Evolutionary conservation across 2,888 invertebrate species (phyloP), one percentile per base, ranked within the genome.

Genomic region (Stegana nigrithorax): DNA sequence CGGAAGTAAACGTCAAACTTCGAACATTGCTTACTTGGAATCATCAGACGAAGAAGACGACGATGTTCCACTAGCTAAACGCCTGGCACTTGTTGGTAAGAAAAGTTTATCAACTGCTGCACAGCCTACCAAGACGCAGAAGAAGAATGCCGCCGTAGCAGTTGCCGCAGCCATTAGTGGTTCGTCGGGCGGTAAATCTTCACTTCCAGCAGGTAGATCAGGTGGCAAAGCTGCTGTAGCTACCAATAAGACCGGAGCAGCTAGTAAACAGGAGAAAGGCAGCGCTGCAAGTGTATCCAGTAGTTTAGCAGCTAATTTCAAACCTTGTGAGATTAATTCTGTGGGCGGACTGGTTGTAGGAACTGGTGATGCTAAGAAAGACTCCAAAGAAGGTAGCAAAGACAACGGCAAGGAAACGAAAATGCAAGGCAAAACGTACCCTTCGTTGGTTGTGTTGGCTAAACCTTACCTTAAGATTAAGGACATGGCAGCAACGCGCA

Each of bases 381-480:
- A 88, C 1, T 87, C 87, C 67, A 81, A 81, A 50, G 72, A 55
- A 21, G 86, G 86, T 65, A 88, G 89, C 68, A 90, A 91, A 72
- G 87, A 89, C 0, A 90, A 91, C 0, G 91, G 92, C 75, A 93
- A 94, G 83, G 90, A 93, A 2, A 90, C 92, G 0, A 93, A 93
- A 82, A 83, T 93, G 60, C 80, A 86, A 86, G 92, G 93, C 39
- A 93, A 94, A 83, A 95, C 94, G 0, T 95, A 92, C 85, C 95
- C 95, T 0, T 95, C 95, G 0, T 86, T 95, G 56, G 93, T 95
- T 27, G 94, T 95, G 0, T 89, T 92, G 19, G 94, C 94, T 0
- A 89, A 93, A 27, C 94, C 94, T 0, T 91, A 91, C 86, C 88
- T 95, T 0, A 89, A 90, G 60, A 88, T 90, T 0, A 92, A 92